Conservation (phyloP, 2,888 invertebrate genomes). For the Argyresthia albistria region DNA sequence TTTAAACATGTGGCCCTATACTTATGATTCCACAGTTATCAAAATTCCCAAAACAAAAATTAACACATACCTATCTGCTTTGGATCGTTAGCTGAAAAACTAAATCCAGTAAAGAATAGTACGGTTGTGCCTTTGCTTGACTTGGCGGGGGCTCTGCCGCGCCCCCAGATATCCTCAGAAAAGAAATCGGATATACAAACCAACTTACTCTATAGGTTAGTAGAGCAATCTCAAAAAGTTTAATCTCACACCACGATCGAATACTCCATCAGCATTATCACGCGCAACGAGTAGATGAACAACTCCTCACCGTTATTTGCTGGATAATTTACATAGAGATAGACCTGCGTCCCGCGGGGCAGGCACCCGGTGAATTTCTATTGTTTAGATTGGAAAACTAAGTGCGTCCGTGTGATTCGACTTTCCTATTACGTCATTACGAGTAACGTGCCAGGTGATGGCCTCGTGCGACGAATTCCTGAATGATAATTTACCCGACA, state of each 20-base stretch:
- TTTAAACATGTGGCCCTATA: too few relatives aligned
- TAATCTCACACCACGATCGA: too few relatives aligned
- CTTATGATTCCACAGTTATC: too few relatives aligned
- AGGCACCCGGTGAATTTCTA: slow-evolving; percentile 70
- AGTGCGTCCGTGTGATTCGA: slow-evolving; percentile 42
- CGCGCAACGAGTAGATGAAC: slow-evolving; percentile 26
- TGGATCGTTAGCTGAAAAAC: too few relatives aligned
- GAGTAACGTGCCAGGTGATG: slow-evolving; percentile 32
- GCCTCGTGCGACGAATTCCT: slow-evolving; percentile 11
- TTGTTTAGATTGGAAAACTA: slow-evolving; percentile 73
- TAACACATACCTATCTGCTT: too few relatives aligned
- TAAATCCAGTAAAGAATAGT: too few relatives aligned
- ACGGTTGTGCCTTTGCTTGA: too few relatives aligned
- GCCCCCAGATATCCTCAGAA: too few relatives aligned
- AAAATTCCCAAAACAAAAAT: too few relatives aligned
- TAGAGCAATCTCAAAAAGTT: not conserved
- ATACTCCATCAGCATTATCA: slow-evolving; percentile 14
- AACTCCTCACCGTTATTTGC: slow-evolving; percentile 58
- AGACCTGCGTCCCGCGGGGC: slow-evolving; percentile 61
- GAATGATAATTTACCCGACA: too few relatives aligned
- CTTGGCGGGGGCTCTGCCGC: too few relatives aligned
- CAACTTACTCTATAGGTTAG: not conserved
- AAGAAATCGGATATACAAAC: not conserved
- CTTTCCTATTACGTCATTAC: slow-evolving; percentile 62
- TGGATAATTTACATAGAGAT: slow-evolving; percentile 71